Evolutionary conservation across 2,888 invertebrate genomes (phyloP).

Genomic region (Dicycla oo): DNA sequence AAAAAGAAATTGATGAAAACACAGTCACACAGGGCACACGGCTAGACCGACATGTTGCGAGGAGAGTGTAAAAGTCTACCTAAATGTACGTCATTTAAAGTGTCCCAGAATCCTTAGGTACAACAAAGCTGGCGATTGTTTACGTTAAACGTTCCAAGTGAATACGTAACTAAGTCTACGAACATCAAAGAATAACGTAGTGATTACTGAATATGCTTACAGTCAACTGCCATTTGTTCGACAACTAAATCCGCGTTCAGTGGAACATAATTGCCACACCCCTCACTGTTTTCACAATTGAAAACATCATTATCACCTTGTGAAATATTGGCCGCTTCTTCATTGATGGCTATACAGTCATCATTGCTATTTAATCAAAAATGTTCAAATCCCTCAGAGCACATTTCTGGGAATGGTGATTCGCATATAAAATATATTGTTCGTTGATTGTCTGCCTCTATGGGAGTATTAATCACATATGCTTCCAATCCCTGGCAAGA

Average conservation of each 20-base stretch:
- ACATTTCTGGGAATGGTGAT: background rate
- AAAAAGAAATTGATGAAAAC: background rate
- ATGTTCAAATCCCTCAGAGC: conserved; percentile 1
- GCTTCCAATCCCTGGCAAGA: background rate
- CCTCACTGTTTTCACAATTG: conserved; percentile 4
- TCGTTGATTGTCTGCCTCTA: background rate
- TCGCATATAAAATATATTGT: background rate
- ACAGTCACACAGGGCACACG: too few species aligned
- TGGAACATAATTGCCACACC: conserved; percentile 3
- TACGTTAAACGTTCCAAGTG: background rate
- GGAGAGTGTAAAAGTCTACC: background rate
- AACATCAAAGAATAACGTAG: background rate
- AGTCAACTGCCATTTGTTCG: conserved; percentile 2
- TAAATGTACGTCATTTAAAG: background rate
- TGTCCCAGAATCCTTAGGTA: background rate
- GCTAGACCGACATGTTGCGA: background rate
- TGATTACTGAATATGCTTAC: conserved; percentile 16
- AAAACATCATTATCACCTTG: background rate
- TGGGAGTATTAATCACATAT: background rate
- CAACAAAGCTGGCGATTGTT: background rate
- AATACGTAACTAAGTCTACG: too few species aligned
- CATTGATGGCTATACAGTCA: conserved; percentile 29
- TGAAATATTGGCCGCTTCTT: background rate
- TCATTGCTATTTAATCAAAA: conserved; percentile 31
- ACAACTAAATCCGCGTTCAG: background rate